Base-by-base conservation (phyloP, 2,888 invertebrate species). In the Aelia acuminata region DNA sequence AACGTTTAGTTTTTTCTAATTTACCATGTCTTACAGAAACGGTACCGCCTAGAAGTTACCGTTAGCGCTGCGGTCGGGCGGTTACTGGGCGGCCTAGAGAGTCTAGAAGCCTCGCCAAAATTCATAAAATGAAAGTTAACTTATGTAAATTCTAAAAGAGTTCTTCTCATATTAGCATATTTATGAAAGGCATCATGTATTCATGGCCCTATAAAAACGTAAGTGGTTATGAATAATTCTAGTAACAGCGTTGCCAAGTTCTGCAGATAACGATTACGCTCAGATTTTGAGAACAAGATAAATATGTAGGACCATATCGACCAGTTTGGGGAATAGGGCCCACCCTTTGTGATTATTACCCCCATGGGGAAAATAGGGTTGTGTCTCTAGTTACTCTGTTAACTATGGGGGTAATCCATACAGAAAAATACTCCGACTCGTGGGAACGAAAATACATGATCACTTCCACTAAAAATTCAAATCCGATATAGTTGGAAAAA, bases 181-280 rank as follows among this genome's bases (percentile, higher is more conserved):
- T 63, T 63, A 63, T 63, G 63, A 63, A 63, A 63, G 63, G 63
- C 15, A 63, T 63, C 31, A 18, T 31, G 63, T 63, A 63, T 63
- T 63, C 63, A 63, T 63, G 63, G 63, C 18, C 63, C 63, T 31
- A 63, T 63, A 63, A 63, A 63, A 63, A 31, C 31, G 31, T 63
- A 35, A 63, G 63, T 63, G 63, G 63, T 31, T 63, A 63, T 63
- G 63, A 63, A 63, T 63, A 63, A 63, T 31, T 63, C 18, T 4
- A 31, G 63, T 4, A 31, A 63, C 5, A 63, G 5, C 31, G 18
- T 31, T 15, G 63, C 63, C 15, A 31, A 18, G 63, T 35, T 63
- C 31, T n/a, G n/a, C n/a, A 31, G 18, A 63, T 31, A 63, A 63
- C 63, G 63, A 63, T 31, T 31, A 31, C 13, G 31, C 43, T 4